phyloP scores from a whole-genome alignment of 2,888 invertebrate genomes.

The Neoaliturus tenellus region DNA sequence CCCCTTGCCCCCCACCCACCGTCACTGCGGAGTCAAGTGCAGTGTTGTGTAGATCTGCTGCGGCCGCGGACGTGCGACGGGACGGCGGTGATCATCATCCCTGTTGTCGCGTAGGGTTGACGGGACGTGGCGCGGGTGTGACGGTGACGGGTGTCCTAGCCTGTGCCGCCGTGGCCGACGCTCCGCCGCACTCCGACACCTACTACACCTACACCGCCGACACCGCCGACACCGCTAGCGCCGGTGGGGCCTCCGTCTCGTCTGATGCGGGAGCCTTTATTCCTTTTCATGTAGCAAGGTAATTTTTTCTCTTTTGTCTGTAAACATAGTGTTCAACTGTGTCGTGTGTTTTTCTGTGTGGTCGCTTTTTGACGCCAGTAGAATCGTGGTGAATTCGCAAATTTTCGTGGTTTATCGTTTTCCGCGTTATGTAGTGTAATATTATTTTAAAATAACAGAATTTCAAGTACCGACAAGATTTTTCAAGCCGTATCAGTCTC shows the following conservation, averaged over 20 bases:
- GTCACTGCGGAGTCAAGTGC: constrained; percentile 48
- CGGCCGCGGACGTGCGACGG: not conserved
- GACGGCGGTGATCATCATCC: not conserved
- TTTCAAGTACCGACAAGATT: too few relatives aligned
- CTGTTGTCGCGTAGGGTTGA: not conserved
- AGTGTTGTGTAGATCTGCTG: not conserved
- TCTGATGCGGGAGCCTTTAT: constrained; percentile 66
- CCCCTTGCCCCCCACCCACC: constrained; percentile 51
- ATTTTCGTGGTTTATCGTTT: too few relatives aligned
- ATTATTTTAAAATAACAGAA: too few relatives aligned
- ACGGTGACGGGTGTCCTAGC: not conserved
- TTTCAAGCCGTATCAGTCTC: too few relatives aligned
- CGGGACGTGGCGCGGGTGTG: not conserved
- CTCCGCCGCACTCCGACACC: constrained; percentile 73
- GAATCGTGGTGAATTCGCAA: not conserved
- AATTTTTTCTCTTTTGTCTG: constrained; percentile 24
- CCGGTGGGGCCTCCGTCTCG: constrained; percentile 67
- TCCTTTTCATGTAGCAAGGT: constrained; percentile 67
- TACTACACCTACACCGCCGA: too few relatives aligned
- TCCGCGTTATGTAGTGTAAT: too few relatives aligned
- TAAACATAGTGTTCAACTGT: not conserved
- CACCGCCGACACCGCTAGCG: constrained; percentile 75
- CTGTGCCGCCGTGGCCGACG: constrained; percentile 55
- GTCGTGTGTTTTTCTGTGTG: not conserved
- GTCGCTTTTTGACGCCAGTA: not conserved